A percentile compares a stretch with the other conserved stretches of the same genome.
Conservation (phyloP, 2,888 invertebrate species). For the Petrolisthes cinctipes region DNA sequence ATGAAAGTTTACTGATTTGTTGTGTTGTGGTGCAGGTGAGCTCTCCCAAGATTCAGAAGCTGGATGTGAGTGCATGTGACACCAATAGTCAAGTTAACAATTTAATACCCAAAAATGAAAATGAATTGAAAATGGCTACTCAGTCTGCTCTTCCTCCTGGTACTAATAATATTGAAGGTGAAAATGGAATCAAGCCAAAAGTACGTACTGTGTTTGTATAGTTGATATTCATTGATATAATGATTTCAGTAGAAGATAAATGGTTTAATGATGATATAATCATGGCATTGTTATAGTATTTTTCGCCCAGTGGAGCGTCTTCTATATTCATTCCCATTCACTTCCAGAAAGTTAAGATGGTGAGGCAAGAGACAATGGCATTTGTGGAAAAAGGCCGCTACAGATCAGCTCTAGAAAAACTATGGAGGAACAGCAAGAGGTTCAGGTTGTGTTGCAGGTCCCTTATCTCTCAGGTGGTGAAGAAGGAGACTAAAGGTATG, state of each 20-base stretch:
- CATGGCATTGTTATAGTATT: background rate
- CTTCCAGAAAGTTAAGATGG: constrained; percentile 18
- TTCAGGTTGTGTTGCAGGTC: constrained; percentile 28
- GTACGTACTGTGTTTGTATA: too few relatives aligned
- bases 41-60: background rate
- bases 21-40: background rate
- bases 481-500: constrained; percentile 44
- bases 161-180: too few relatives aligned
- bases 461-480: constrained; percentile 29
- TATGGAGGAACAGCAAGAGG: constrained; percentile 43
- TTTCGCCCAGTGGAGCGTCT: background rate
- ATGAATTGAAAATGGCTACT: too few relatives aligned
- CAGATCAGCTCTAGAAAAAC: constrained; percentile 23
- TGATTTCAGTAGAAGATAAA: too few relatives aligned
- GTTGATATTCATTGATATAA: too few relatives aligned
- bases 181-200: too few relatives aligned
- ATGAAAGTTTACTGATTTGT: too few relatives aligned
- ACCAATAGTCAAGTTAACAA: background rate
- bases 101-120: too few relatives aligned
- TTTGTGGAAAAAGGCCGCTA: constrained; percentile 36
- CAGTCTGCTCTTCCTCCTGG: too few relatives aligned
- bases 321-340: background rate
- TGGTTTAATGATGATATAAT: too few relatives aligned
- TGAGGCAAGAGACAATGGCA: constrained; percentile 20
- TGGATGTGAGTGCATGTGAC: background rate